Percentiles rank a stretch among this genome's conserved stretches.
phyloP scores from a whole-genome alignment of 2,113 vertebrate species.

The Smithornis capensis region DNA sequence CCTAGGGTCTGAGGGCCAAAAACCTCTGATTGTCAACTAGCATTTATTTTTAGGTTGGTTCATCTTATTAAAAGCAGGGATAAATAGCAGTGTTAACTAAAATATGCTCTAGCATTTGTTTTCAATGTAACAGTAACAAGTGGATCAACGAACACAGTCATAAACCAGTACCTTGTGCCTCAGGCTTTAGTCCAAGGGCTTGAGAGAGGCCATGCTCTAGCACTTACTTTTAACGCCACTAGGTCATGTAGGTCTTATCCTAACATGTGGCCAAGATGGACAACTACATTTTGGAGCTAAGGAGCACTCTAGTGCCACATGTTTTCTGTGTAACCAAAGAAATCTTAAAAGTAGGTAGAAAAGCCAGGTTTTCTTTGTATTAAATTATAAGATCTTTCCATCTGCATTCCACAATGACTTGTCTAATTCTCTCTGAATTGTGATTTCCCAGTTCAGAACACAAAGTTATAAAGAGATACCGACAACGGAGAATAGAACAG shows the following conservation, averaged over 20 bases:
- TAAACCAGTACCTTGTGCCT: not conserved
- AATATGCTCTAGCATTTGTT: not conserved
- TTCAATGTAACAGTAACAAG: not conserved
- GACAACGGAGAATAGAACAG: not conserved
- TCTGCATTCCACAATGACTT: not conserved
- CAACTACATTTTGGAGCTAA: not conserved
- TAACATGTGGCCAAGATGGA: not conserved
- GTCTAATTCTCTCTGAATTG: not conserved
- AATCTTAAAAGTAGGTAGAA: not conserved
- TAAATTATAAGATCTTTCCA: not conserved
- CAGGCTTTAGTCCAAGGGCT: not conserved
- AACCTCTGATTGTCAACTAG: not conserved
- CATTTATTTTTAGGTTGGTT: not conserved
- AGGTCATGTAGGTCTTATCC: not conserved
- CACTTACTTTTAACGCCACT: rapidly evolving
- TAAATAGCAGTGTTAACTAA: not conserved
- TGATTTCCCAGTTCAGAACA: not conserved
- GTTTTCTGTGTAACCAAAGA: not conserved
- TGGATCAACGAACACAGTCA: rapidly evolving
- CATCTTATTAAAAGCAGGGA: not conserved
- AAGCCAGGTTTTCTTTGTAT: not conserved
- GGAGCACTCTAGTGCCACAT: not conserved
- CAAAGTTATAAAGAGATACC: not conserved
- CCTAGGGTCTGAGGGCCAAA: not conserved
- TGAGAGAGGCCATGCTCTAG: not conserved